Evolutionary conservation across 2,113 vertebrate species (phyloP), one percentile per base, ranked within the genome.

Genomic region (Vireo altiloquus): DNA sequence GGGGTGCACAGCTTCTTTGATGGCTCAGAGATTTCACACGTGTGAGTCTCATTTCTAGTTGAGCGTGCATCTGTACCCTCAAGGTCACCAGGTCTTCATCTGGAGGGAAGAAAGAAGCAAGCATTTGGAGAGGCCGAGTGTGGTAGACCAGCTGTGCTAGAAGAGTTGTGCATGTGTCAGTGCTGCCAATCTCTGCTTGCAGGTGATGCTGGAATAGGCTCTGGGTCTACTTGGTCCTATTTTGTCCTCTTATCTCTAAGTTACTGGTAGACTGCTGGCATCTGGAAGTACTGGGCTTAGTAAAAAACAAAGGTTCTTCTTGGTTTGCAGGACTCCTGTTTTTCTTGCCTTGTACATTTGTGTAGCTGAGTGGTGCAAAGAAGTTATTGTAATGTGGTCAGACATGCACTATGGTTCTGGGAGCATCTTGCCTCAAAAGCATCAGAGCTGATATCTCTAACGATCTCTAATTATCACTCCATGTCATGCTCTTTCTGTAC

Each of bases 21-120:
- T 3, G 3, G 28, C 39, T 79, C 40, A 39, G 81, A 49, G 49
- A 37, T 68, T 94, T 79, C 0, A 0, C 14, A 3, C 0, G 0
- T 42, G 27, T 63, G 30, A 8, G 10, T 47, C 64, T 83, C 27
- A 57, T 61, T 95, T 80, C 71, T 66, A 33, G 13, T 47, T 9
- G 3, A 61, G 15, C 0, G 0, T 40, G 56, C 31, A 59, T 18
- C 33, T 83, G 66, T 40, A 64, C 25, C 21, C 49, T 68, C 37
- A 28, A 22, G 35, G 49, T 49, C 61, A 40, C 1, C 2, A 82
- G 31, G 27, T 40, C n/a, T 70, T 78, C 28, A 46, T 54, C 65
- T 72, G 46, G 53, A 68, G 46, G 40, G 47, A 66, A 0, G 4
- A 57, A 71, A 79, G 44, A 37, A 69, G 30, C 8, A 85, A 85